Base-by-base conservation (phyloP, 2,888 invertebrate species). In the Barypeithes pellucidus region DNA sequence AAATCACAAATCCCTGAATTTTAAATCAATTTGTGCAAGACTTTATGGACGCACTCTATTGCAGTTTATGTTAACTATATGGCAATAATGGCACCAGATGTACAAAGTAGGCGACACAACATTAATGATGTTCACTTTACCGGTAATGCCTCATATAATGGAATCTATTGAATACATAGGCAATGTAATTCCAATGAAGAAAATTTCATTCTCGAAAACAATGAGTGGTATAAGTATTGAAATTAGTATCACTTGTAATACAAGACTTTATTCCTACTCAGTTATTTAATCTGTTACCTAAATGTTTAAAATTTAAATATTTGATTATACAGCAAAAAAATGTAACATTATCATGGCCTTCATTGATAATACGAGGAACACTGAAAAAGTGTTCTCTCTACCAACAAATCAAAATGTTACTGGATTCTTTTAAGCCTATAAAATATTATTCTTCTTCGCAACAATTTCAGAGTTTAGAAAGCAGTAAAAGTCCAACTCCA, bases 241-340 rank as follows among this genome's bases (percentile, higher is more conserved):
- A 65, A 71, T 63, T 70, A 62, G 63, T 62, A 63, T 65, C 45
- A 29, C 54, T 71, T 66, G 71, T 65, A 61, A 66, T 59, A 61
- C 60, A 50, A 57, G 39, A 65, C 12, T 45, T 50, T 59, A 39
- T 39, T 18, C 71, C 71, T 60, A 72, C 66, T 29, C 36, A 50
- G 71, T 66, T 66, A 66, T 66, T 66, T 61, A 61, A 66, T 72
- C 47, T 59, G n/a, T 24, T 50, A 5, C 18, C 11, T 22, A 3
- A 24, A 22, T 24, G 20, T n/a, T 22, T 20, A 9, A 2, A 18
- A 47, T 47, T 43, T 43, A 43, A 43, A 43, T 43, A 16, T 8
- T 43, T 43, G 43, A 43, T 16, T 43, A 43, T 8, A 41, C 14
- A 16, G 39, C 39, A 39, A 1, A 2, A 11, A 24, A 24, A 24